A percentile compares a stretch with the other conserved stretches of the same genome.
Evolutionary conservation across 2,888 invertebrate species (phyloP).

Genomic region (Platynereis dumerilii): DNA sequence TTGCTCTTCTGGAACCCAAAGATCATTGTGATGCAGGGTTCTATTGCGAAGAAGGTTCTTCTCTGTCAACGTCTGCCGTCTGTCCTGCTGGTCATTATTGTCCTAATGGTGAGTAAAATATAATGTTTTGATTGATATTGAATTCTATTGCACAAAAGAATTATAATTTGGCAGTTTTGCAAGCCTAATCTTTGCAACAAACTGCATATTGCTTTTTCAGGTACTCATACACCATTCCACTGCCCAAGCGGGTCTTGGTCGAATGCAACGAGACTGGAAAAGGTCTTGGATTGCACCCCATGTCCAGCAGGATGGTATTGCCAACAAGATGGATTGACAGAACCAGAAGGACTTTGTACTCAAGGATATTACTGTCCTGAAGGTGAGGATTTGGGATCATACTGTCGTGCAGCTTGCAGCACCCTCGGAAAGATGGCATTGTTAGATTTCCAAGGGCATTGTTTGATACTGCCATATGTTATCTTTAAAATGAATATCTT

Average conservation of each 20-base stretch:
- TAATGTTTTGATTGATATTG: not conserved
- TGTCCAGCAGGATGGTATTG: slow-evolving; percentile 59
- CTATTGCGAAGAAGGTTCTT: slow-evolving; percentile 54
- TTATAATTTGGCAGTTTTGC: no score
- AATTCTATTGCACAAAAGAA: no score
- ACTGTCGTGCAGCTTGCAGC: no score
- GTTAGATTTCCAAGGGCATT: no score
- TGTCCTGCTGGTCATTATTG: slow-evolving; percentile 58
- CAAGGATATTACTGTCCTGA: slow-evolving; percentile 59
- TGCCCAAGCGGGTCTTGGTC: slow-evolving; percentile 59
- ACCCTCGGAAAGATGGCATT: no score
- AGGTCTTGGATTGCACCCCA: slow-evolving; percentile 46
- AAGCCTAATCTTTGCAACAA: no score
- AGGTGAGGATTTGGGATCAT: no score
- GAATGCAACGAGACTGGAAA: slow-evolving; percentile 47
- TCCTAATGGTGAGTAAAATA: slow-evolving; percentile 43
- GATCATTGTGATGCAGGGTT: slow-evolving; percentile 53
- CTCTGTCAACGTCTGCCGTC: slow-evolving; percentile 41
- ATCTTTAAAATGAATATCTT: no score
- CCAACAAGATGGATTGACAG: slow-evolving; percentile 50
- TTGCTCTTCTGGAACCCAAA: slow-evolving; percentile 46
- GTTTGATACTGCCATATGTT: not conserved
- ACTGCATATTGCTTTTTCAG: no score
- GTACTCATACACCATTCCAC: slow-evolving; percentile 52
- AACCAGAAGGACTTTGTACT: slow-evolving; percentile 53